A percentile compares a stretch with the other conserved stretches of the same genome.
Conservation (phyloP, 2,888 invertebrate genomes). For the Sphaerophoria taeniata region DNA sequence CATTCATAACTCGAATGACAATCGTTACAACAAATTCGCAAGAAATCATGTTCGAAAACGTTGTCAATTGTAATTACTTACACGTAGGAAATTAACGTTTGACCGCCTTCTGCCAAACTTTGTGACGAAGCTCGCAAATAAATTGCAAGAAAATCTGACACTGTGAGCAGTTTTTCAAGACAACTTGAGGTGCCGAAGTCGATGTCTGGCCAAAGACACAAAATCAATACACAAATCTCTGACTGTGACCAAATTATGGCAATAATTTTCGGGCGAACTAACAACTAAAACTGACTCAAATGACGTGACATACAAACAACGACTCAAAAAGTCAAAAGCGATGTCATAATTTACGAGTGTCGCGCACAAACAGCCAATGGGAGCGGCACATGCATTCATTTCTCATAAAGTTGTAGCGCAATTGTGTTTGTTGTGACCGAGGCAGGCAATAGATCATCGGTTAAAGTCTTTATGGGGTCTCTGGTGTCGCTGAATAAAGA, state of each 20-base stretch:
- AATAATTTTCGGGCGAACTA: slow-evolving; percentile 40
- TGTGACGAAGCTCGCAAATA: neutral
- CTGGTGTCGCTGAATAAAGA: neutral
- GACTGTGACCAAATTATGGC: slow-evolving; percentile 45
- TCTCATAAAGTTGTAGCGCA: slow-evolving; percentile 50
- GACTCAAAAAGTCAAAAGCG: slow-evolving; percentile 25
- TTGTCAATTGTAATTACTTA: slow-evolving; percentile 73
- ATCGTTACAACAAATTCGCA: slow-evolving; percentile 8
- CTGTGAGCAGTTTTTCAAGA: slow-evolving; percentile 31
- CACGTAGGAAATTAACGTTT: slow-evolving; percentile 60
- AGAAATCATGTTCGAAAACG: slow-evolving; percentile 62
- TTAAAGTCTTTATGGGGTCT: slow-evolving; percentile 23
- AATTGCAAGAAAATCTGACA: slow-evolving; percentile 10
- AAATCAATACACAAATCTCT: slow-evolving; percentile 3
- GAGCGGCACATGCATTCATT: slow-evolving; percentile 56
- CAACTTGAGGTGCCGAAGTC: slow-evolving; percentile 17
- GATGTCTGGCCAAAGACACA: neutral
- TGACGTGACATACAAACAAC: neutral
- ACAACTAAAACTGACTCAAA: neutral
- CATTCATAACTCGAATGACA: too few relatives aligned
- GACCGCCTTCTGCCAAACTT: slow-evolving; percentile 9
- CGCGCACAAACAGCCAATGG: slow-evolving; percentile 36
- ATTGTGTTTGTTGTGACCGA: slow-evolving; percentile 5
- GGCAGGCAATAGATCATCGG: slow-evolving; percentile 51
- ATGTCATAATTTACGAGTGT: slow-evolving; percentile 68